Conservation (phyloP, 2,113 vertebrate genomes). For the Cromileptes altivelis region DNA sequence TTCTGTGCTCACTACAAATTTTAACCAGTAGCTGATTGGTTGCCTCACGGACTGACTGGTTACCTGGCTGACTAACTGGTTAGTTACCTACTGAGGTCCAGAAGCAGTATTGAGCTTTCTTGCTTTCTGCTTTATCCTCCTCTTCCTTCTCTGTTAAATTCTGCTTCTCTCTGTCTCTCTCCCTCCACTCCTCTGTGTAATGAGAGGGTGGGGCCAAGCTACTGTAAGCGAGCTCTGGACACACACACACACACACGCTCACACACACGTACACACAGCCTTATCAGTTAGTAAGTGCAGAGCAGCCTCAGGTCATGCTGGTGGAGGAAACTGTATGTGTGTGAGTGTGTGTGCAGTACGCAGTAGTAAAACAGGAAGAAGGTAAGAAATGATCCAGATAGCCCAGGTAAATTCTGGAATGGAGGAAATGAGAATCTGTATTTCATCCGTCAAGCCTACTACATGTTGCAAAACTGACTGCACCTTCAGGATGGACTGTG, state of each 20-base stretch:
- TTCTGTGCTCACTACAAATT: neutral
- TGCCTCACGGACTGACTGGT: neutral
- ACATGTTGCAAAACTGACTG: neutral
- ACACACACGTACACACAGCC: constrained; percentile 7
- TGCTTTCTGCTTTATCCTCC: neutral
- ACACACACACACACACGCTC: constrained; percentile 22
- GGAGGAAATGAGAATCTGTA: constrained; percentile 39
- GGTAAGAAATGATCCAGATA: neutral
- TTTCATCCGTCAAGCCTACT: neutral
- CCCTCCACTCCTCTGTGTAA: constrained; percentile 31
- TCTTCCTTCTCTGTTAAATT: constrained; percentile 22
- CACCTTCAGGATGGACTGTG: neutral
- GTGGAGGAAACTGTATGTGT: constrained; percentile 9
- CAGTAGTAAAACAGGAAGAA: constrained; percentile 46
- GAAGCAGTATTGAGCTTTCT: neutral
- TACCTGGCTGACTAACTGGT: neutral
- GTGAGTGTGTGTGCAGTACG: neutral
- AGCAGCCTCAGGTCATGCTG: constrained; percentile 29
- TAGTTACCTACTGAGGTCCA: constrained; percentile 10
- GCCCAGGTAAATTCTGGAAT: constrained; percentile 9
- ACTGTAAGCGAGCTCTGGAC: constrained; percentile 3
- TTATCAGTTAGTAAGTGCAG: constrained; percentile 50
- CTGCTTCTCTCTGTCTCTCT: constrained; percentile 8
- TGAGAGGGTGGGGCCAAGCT: constrained; percentile 55
- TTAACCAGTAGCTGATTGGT: neutral